A percentile compares a stretch with the other conserved stretches of the same genome.
Evolutionary conservation across 2,113 vertebrate species (phyloP).

Genomic region (Propithecus coquereli): DNA sequence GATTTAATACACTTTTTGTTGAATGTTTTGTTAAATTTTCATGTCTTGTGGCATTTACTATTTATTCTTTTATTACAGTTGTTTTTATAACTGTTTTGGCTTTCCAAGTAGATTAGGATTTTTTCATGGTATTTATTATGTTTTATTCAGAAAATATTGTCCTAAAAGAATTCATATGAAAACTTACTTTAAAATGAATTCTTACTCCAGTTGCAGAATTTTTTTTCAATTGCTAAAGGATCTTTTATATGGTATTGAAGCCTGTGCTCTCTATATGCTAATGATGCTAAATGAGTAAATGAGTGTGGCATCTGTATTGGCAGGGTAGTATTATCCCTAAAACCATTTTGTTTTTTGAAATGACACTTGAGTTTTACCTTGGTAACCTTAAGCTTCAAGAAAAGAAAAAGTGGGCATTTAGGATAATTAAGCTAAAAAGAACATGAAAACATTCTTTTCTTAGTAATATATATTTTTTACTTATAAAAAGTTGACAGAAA

Average conservation of each 20-base stretch:
- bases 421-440: neutral
- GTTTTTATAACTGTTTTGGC: neutral
- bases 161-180: neutral
- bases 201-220: neutral
- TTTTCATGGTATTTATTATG: neutral
- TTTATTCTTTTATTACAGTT: neutral
- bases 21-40: neutral
- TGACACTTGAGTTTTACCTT: neutral
- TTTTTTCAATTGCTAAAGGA: neutral
- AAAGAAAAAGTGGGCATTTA: neutral
- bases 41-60: neutral
- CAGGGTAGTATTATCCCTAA: neutral
- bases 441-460: neutral
- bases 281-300: rapidly evolving
- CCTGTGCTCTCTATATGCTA: neutral
- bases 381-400: neutral
- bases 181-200: neutral
- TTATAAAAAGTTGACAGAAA: constrained; percentile 22
- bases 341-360: neutral
- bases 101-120: neutral
- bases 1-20: neutral
- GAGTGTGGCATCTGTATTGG: no score
- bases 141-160: neutral
- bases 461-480: neutral
- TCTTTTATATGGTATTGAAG: neutral